A percentile compares a stretch with the other conserved stretches of the same genome.
Evolutionary conservation across 2,888 invertebrate species (phyloP).

Genomic region (Mesoligia furuncula): DNA sequence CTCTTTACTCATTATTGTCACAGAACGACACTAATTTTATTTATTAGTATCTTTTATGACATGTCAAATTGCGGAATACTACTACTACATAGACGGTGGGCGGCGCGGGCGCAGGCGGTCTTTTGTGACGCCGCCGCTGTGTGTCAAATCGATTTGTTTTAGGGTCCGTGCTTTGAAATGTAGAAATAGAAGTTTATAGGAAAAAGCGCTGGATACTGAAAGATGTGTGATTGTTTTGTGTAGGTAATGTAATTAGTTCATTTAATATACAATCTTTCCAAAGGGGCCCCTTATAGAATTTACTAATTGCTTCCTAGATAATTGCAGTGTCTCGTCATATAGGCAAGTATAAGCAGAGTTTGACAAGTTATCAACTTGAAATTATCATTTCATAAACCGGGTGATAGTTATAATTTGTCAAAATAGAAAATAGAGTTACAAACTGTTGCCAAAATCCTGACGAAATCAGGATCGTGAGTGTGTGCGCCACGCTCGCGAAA

Average conservation of each 20-base stretch:
- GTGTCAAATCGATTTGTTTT: slow-evolving; percentile 81
- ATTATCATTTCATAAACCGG: no score
- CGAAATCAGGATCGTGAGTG: no score
- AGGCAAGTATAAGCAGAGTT: neutral
- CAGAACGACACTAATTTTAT: slow-evolving; percentile 85
- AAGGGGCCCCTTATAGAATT: neutral
- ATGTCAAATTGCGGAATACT: slow-evolving; percentile 84
- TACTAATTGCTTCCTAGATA: neutral
- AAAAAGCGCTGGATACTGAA: neutral
- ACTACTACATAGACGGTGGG: slow-evolving; percentile 65
- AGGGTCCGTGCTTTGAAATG: slow-evolving; percentile 59
- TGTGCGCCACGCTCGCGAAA: no score
- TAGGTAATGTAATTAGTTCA: neutral
- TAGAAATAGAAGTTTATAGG: slow-evolving; percentile 3
- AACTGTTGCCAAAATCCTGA: neutral
- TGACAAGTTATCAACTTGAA: neutral
- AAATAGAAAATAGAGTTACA: neutral
- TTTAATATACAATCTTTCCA: neutral
- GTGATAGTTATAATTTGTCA: neutral
- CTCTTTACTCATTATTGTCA: slow-evolving; percentile 77
- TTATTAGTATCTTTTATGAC: slow-evolving; percentile 86
- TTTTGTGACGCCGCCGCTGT: slow-evolving; percentile 71
- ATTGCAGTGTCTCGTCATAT: neutral
- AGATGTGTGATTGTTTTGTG: neutral
- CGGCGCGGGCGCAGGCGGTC: slow-evolving; percentile 55